These are phyloP conservation scores for Patella vulgata DNA, from an alignment of 1,140 invertebrate genomes.

Conservation along the genomic window DNA sequence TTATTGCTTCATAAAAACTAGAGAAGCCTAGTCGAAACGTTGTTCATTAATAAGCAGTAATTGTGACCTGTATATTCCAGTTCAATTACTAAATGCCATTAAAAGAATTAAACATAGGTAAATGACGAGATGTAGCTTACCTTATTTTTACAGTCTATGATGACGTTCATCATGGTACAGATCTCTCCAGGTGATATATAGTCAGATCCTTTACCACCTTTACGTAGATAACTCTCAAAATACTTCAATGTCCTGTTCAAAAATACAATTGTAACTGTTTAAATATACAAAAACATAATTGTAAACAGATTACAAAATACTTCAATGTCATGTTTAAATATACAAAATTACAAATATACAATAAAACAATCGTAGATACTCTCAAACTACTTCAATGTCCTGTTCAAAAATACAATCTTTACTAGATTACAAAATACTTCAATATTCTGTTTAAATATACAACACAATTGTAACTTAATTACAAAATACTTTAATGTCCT, in stretches of 20 bases:
- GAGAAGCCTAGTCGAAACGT: too few relatives aligned
- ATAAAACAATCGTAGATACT: constrained; percentile 97
- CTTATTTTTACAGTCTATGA: constrained; percentile 74
- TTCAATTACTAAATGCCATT: too few relatives aligned
- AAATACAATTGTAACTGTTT: not conserved
- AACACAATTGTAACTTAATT: constrained; percentile 96
- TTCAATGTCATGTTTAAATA: too few relatives aligned
- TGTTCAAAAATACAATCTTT: constrained; percentile 37
- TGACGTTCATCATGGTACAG: constrained; percentile 99
- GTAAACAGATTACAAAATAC: too few relatives aligned
- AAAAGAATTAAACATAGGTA: constrained; percentile 7
- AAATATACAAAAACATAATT: not conserved
- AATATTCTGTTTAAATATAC: not conserved
- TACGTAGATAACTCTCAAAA: constrained; percentile 93
- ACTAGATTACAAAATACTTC: too few relatives aligned
- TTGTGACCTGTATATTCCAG: too few relatives aligned
- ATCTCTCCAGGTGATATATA: constrained; percentile 98
- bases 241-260: constrained; percentile 69
- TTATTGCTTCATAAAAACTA: too few relatives aligned
- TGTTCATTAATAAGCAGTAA: too few relatives aligned
- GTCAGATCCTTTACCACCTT: constrained; percentile 93
- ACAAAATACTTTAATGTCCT: constrained; percentile 77
- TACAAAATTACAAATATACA: not conserved
- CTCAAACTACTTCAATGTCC: constrained; percentile 76
- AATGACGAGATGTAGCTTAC: constrained; percentile 38